These are phyloP conservation scores for Takifugu ocellatus DNA, from an alignment of 2,797 vertebrate genomes.

Conservation along the genomic window DNA sequence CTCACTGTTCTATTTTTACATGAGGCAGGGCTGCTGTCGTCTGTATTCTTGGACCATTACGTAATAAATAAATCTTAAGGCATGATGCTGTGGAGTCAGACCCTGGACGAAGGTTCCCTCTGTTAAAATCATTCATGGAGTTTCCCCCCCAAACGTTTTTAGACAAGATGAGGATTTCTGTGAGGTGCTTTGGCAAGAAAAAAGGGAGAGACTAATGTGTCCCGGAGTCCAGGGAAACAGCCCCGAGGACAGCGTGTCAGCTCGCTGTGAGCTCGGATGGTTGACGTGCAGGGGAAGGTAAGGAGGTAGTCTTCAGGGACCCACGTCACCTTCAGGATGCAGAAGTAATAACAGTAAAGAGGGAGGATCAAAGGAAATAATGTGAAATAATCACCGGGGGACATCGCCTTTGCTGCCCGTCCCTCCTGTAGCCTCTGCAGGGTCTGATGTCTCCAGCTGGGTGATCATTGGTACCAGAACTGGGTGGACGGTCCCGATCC, in stretches of 20 bases:
- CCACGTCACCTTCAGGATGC: slow-evolving; percentile 36
- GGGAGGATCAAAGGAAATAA: background rate
- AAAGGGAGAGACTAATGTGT: slow-evolving; percentile 6
- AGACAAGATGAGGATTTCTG: slow-evolving; percentile 7
- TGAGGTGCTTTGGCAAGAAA: slow-evolving; percentile 9
- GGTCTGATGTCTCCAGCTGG: slow-evolving; percentile 31
- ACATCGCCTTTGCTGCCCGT: slow-evolving; percentile 14
- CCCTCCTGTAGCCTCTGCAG: slow-evolving; percentile 9
- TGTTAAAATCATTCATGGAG: no score
- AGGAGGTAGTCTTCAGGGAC: slow-evolving; percentile 46
- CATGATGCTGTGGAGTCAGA: slow-evolving; percentile 22
- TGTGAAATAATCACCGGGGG: slow-evolving; percentile 18
- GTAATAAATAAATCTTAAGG: slow-evolving; percentile 44
- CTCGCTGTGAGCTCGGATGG: slow-evolving; percentile 10
- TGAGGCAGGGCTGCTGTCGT: slow-evolving; percentile 23
- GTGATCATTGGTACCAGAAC: background rate
- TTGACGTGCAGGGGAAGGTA: slow-evolving; percentile 33
- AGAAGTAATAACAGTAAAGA: slow-evolving; percentile 26
- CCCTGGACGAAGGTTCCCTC: slow-evolving; percentile 17
- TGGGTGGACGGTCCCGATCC: no score
- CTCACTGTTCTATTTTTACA: slow-evolving; percentile 58
- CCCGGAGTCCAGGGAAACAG: slow-evolving; percentile 29
- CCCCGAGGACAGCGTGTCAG: slow-evolving; percentile 41
- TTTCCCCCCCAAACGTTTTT: no score
- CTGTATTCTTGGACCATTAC: slow-evolving; percentile 58